Conservation (phyloP, 2,113 vertebrate species). For the Microcebus tavaratra region DNA sequence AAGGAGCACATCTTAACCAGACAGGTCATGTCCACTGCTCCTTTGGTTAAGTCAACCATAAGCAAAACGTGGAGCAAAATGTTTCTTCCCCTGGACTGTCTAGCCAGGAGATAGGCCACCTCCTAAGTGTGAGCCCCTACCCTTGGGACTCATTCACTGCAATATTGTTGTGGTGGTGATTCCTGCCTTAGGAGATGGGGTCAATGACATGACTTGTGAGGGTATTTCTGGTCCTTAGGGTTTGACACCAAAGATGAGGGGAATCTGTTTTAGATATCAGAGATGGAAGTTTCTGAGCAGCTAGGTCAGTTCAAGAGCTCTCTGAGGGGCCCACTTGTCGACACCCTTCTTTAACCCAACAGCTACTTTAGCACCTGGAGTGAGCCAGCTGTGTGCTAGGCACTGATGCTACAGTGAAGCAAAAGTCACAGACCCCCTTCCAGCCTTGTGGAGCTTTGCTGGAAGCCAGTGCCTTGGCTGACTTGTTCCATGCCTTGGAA, state of each 20-base stretch:
- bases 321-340: not conserved
- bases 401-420: not conserved
- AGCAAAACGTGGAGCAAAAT: not conserved
- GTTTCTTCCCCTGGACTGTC: not conserved
- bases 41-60: not conserved
- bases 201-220: not conserved
- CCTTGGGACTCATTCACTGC: not conserved
- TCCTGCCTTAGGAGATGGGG: not conserved
- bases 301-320: not conserved
- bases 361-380: not conserved
- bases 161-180: not conserved
- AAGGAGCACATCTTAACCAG: not conserved
- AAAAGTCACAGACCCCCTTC: not conserved
- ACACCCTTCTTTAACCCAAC: not conserved
- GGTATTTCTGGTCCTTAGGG: conserved; percentile 12
- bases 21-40: not conserved
- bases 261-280: conserved; percentile 31
- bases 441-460: not conserved
- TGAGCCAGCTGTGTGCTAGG: not conserved
- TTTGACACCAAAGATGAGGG: not conserved
- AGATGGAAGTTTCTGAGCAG: not conserved
- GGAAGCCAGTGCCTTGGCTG: not conserved
- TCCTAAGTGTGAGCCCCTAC: not conserved
- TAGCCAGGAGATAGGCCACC: not conserved
- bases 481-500: not conserved